A percentile compares a stretch with the other conserved stretches of the same genome.
These are phyloP conservation scores for Paradoxurus hermaphroditus DNA, from an alignment of 2,113 vertebrate species.

Conservation along the genomic window DNA sequence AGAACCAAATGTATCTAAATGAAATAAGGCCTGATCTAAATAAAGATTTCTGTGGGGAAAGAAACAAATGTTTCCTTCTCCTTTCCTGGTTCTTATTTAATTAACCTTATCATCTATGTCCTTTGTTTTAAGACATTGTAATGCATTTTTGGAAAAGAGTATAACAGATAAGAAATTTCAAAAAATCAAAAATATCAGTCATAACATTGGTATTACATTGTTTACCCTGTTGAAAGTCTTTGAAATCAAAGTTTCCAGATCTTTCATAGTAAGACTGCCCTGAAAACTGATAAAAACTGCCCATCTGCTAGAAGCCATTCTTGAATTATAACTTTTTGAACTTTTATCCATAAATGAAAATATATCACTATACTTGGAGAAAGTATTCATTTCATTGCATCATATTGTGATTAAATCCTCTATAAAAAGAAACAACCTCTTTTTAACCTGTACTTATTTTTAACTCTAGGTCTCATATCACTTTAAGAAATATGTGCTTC, in stretches of 20 bases:
- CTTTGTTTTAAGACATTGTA: neutral
- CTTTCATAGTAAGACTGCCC: neutral
- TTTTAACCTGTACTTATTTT: constrained; percentile 44
- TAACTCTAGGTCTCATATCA: constrained; percentile 25
- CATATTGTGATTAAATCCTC: neutral
- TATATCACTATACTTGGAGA: neutral
- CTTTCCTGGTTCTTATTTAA: neutral
- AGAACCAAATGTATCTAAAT: neutral
- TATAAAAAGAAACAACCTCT: neutral
- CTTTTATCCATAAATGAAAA: constrained; percentile 20
- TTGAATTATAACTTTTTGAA: constrained; percentile 21
- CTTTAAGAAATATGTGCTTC: constrained; percentile 48
- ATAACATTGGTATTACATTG: neutral
- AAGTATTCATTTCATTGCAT: neutral
- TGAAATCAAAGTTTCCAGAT: neutral
- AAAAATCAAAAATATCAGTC: neutral
- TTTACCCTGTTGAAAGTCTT: neutral
- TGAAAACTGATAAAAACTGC: neutral
- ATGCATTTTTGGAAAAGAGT: neutral
- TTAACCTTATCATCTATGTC: neutral
- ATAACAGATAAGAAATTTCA: neutral
- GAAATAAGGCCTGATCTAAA: neutral
- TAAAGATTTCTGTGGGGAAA: neutral
- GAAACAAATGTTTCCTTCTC: neutral
- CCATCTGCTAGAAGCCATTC: neutral